phyloP scores from a whole-genome alignment of 1,140 invertebrate genomes.

The Tetraneura akinire region DNA sequence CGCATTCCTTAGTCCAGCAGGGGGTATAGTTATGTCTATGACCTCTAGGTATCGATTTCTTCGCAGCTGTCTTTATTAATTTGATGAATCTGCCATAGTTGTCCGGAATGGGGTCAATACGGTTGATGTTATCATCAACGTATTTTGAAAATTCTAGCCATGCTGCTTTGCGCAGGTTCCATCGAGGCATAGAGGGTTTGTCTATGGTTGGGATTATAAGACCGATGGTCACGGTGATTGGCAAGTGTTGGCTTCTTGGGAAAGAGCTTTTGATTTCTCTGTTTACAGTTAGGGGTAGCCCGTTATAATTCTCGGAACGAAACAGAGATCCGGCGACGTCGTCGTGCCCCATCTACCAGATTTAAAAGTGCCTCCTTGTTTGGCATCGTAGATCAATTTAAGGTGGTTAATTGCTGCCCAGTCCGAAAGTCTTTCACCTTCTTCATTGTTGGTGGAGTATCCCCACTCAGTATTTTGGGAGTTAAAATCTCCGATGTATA shows the following conservation, averaged over 20 bases:
- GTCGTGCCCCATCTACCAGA: constrained; percentile 1
- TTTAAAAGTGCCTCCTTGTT: constrained; percentile 8
- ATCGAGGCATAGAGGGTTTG: not conserved
- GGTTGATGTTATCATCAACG: not conserved
- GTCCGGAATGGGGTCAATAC: not conserved
- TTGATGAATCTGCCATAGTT: not conserved
- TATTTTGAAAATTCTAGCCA: not conserved
- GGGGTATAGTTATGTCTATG: too few relatives aligned
- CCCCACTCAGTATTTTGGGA: not conserved
- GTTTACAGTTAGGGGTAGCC: not conserved
- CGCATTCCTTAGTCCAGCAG: too few relatives aligned
- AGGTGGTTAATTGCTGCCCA: not conserved
- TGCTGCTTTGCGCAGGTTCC: not conserved
- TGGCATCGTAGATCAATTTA: not conserved
- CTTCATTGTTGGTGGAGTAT: not conserved
- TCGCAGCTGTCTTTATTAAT: not conserved
- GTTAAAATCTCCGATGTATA: constrained; percentile 5
- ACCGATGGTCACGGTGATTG: not conserved
- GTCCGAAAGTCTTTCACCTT: not conserved
- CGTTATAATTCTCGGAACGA: not conserved
- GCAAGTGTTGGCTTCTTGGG: not conserved
- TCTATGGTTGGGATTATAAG: not conserved
- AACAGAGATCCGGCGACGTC: constrained; percentile 1
- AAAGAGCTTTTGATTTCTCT: not conserved
- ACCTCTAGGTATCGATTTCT: too few relatives aligned